Evolutionary conservation across 2,113 vertebrate genomes (phyloP).

Genomic region (Peromyscus leucopus): DNA sequence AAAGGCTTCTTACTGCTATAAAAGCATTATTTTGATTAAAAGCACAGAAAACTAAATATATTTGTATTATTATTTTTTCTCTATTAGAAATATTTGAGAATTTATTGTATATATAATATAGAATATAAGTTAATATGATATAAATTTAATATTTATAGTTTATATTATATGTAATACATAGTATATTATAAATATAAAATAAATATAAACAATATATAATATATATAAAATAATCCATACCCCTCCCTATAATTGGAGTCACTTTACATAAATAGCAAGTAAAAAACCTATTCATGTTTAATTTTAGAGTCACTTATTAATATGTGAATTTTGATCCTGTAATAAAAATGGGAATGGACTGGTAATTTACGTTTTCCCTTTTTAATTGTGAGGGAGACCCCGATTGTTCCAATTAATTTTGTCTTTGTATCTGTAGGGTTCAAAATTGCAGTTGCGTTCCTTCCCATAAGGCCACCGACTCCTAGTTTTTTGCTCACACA

Average conservation of each 20-base stretch:
- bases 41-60: background rate
- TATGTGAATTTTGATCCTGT: background rate
- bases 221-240: background rate
- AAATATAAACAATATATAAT: background rate
- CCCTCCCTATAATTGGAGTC: background rate
- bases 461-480: background rate
- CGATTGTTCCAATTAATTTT: background rate
- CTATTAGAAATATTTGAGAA: background rate
- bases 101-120: background rate
- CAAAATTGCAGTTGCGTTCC: background rate
- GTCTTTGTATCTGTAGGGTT: background rate
- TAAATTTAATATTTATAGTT: background rate
- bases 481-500: background rate
- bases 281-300: background rate
- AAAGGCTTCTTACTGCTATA: background rate
- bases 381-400: slow-evolving; percentile 32
- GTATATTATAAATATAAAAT: background rate
- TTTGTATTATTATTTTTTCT: background rate
- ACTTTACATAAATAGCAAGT: slow-evolving; percentile 30
- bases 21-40: slow-evolving; percentile 19
- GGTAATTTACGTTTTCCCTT: background rate
- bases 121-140: background rate
- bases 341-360: background rate
- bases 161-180: background rate
- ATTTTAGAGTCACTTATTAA: background rate